Base-by-base conservation (phyloP, 2,797 vertebrate species). In the Scolopax bukidnonensis region DNA sequence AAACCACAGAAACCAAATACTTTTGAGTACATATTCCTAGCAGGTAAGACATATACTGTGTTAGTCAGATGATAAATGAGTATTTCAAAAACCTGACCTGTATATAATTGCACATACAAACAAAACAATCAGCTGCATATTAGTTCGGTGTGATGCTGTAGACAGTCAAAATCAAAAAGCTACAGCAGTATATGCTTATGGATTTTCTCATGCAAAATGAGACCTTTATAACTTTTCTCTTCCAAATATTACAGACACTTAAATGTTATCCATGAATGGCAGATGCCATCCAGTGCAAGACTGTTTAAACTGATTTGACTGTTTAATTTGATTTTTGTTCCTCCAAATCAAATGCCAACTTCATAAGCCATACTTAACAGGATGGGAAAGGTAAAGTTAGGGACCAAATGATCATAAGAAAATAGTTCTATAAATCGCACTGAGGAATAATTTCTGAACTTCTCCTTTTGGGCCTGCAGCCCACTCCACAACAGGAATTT, bases 41-140 rank as follows among this genome's bases (percentile, higher is more conserved):
- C 36, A 94, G 51, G 47, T 84, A 84, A 91, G 87, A 90, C 89
- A 76, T 25, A 2, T 56, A 15, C 30, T 81, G 19, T 25, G 56
- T 82, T 59, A 74, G 51, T 54, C 2, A 1, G 67, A 41, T 78
- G 82, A 85, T 56, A 82, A 89, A 95, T 76, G 18, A 90, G 76
- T 50, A 50, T 82, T 95, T 94, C 57, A 65, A 33, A 90, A 92
- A 87, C 18, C 54, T 79, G 74, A 87, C 69, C 32, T 45, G 7
- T 71, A 33, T 69, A 82, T 92, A 89, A 76, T 85, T 93, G 71
- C 60, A 91, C 38, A 78, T 36, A 56, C 23, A 91, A 68, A 69
- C 74, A 77, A 94, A 94, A 76, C 63, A 93, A 79, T 85, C 67
- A 92, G 70, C 67, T 51, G 20, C 38, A 63, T 79, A 48, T 94